A percentile compares a stretch with the other conserved stretches of the same genome.
These are phyloP conservation scores for Deroptyus accipitrinus DNA, from an alignment of 2,113 vertebrate genomes.

Conservation along the genomic window DNA sequence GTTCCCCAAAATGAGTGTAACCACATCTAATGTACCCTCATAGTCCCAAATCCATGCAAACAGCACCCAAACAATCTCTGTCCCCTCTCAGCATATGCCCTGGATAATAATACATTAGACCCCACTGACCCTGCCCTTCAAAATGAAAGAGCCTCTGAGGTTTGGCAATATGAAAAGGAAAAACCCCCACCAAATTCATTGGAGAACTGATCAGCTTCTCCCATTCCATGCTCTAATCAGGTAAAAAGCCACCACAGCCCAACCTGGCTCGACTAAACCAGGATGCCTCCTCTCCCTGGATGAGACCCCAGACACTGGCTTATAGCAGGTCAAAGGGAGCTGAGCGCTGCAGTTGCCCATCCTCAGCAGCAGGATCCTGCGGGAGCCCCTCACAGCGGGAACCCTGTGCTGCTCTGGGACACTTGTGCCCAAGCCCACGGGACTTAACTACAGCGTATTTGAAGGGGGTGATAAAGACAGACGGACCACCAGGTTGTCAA, in stretches of 20 bases:
- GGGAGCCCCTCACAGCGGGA: neutral
- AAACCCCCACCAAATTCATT: no score
- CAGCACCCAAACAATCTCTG: neutral
- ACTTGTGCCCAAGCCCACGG: neutral
- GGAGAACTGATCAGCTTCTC: neutral
- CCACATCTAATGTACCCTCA: no score
- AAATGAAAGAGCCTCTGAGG: neutral
- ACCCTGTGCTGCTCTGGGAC: neutral
- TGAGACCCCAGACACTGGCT: neutral
- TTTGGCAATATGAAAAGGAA: neutral
- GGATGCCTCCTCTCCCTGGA: neutral
- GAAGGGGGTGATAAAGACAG: neutral
- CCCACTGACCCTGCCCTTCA: neutral
- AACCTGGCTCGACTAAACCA: neutral
- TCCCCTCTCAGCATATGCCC: neutral
- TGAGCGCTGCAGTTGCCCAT: neutral
- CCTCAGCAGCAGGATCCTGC: neutral
- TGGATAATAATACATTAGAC: neutral
- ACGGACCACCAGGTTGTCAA: neutral
- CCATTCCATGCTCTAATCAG: accelerated
- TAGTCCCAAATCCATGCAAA: neutral
- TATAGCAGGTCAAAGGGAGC: neutral
- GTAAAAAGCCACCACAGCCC: neutral
- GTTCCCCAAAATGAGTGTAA: neutral
- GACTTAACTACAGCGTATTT: neutral